Base-by-base conservation (phyloP, 1,140 invertebrate species). In the Dermatophagoides farinae region DNA sequence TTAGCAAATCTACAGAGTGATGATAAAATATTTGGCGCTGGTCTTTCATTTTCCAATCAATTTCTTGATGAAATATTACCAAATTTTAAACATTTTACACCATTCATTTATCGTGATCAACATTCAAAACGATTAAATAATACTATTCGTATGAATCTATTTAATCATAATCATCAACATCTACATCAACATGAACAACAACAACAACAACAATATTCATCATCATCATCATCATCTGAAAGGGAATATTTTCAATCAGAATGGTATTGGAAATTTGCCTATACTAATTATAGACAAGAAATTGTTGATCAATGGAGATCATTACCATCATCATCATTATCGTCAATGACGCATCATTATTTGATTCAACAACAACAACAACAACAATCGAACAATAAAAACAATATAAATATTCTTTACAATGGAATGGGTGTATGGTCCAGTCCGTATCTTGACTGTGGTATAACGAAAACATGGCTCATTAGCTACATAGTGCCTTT, bases 401-500 rank as follows among this genome's bases (percentile, higher is more conserved):
- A 18, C 5, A 49, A 49, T 40, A 5, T 47, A 18, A 16, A 11
- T n/a, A 31, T 25, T 18, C 1, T 51, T 5, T 10, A 38, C 16
- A 39, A 39, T 12, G 14, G 6, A 11, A 84, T 96, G 70, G 92
- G 92, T 11, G 81, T 85, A 70, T 97, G 93, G 93, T 84, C 86
- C 39, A 75, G 80, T 66, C 92, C 92, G 5, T 88, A 89, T 68
- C 96, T 85, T 70, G 90, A 95, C 75, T 97, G 93, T 75, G 77
- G 85, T 67, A 86, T 86, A 38, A 65, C 71, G 11, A 65, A 65
- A 37, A 61, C 59, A 8, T 97, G 92, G 93, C 79, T 95, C 64
- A 80, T 96, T 62, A 89, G 88, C 43, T 97, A 96, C 76, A 84
- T 86, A 52, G 82, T 82, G 59, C 92, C 92, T 59, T 97, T 97